Evolutionary conservation across 2,888 invertebrate genomes (phyloP), one percentile per base, ranked within the genome.

Genomic region (Habrosyne pyritoides): DNA sequence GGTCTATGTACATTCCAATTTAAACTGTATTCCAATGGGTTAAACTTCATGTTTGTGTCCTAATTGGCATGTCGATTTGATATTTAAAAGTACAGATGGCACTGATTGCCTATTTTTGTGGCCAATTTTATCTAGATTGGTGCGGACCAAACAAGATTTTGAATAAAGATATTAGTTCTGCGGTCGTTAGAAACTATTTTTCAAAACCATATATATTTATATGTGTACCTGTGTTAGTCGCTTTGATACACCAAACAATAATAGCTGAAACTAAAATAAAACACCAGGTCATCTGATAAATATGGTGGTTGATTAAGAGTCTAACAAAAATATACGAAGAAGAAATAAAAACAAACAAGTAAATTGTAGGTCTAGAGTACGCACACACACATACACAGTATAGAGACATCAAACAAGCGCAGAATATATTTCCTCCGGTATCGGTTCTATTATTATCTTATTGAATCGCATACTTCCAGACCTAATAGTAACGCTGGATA

Each of bases 401-500:
- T 8, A 42, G 14, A 36, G 36, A 36, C 18, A 18, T 42, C 42
- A 42, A 18, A 42, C 18, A 14, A 36, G 8, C 2, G 8, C 7
- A 14, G 36, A 36, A 36, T 36, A 36, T 7, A 14, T 36, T 36
- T n/a, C 24, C 1, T 24, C 24, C 24, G 4, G 24, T 2, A 24
- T 48, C n/a, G 7, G 12, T 14, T 12, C 10, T 48, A 48, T 26
- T 48, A 24, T 26, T 22, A 48, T 26, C n/a, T 10, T 50, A 50
- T 22, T 10, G 50, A 50, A 22, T 49, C 26, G 10, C 21, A 50
- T 50, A 50, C 42, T 42, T 28, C 50, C 30, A 28, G 18, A 50
- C 50, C 50, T 26, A 18, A 42, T 42, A 42, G 24, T 49, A 26
- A 49, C 26, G 10, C 24, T 28, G 28, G 50, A 50, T 50, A 50